Evolutionary conservation across 2,888 invertebrate species (phyloP).

Genomic region (Dynastes tityus): DNA sequence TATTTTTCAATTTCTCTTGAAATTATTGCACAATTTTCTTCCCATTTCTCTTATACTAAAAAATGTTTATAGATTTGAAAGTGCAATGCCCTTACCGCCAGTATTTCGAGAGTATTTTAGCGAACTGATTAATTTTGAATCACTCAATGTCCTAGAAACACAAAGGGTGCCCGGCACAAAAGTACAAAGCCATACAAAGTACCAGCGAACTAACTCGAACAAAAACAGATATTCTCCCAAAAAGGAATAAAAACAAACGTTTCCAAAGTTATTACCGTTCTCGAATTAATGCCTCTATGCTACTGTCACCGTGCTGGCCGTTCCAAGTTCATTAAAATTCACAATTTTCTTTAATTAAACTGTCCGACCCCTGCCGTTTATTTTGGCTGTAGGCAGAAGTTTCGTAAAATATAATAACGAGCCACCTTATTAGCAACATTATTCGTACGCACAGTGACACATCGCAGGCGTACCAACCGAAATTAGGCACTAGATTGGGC

Average conservation of each 20-base stretch:
- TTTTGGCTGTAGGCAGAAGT: neutral
- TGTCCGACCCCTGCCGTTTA: neutral
- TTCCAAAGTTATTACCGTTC: neutral
- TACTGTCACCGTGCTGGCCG: neutral
- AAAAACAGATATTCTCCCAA: neutral
- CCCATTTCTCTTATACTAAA: neutral
- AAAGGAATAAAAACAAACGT: neutral
- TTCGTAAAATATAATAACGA: constrained; percentile 6
- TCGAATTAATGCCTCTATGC: neutral
- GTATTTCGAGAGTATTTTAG: neutral
- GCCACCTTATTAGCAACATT: constrained; percentile 11
- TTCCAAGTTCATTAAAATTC: constrained; percentile 16
- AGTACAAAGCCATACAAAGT: neutral
- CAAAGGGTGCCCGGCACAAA: neutral
- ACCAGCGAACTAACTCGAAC: neutral
- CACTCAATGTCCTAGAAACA: too few relatives aligned
- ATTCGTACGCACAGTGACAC: constrained; percentile 12
- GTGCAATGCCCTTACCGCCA: too few relatives aligned
- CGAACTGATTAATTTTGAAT: too few relatives aligned
- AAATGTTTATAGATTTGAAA: neutral
- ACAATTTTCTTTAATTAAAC: constrained; percentile 24
- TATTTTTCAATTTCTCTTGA: too few relatives aligned
- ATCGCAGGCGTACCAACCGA: neutral
- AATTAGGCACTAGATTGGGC: constrained; percentile 30
- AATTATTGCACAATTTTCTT: too few relatives aligned